Evolutionary conservation across 2,113 vertebrate genomes (phyloP), one percentile per base, ranked within the genome.

Genomic region (Osmerus mordax): DNA sequence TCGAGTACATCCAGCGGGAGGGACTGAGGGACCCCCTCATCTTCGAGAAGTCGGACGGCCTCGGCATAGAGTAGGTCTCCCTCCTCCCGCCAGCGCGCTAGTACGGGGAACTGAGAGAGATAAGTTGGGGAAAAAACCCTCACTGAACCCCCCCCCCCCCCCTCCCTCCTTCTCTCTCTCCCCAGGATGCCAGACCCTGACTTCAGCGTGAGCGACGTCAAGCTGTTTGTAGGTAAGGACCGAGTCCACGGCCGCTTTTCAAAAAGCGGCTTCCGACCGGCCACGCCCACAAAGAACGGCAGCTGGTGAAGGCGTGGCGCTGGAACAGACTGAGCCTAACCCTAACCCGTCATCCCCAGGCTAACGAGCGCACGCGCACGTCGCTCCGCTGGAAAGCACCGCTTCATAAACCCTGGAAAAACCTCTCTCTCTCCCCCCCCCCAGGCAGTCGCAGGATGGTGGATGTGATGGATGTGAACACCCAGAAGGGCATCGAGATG

Each of bases 391-490:
- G 4, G 0, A 16, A 54, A 15, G 53, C 4, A 54, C 53, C 12
- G 53, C 16, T 16, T 54, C 53, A 54, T 13, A 54, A 15, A 54
- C 32, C 32, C 2, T 1, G 53, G n/a, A n/a, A n/a, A n/a, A n/a
- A n/a, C 16, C 56, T 8, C 19, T 9, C 0, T 59, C 7, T 16
- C 16, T 59, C n/a, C 60, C 60, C 16, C 23, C 3, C 74, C 7
- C 63, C 87, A 99, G 97, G 97, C 81, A 98, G 97, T 87, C 91
- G 95, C 32, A 92, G 97, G 47, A 94, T 99, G 87, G 93, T 99
- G 54, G 97, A 99, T 0, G 97, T 99, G 80, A 99, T 99, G 97
- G 97, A 99, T 1, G 97, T 99, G 75, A 97, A 95, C 87, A 99
- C 97, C 0, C 97, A 99, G 87, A 95, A 95, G 75, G 97, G 96